Evolutionary conservation across 2,113 vertebrate species (phyloP), one percentile per base, ranked within the genome.

Genomic region (Sardina pilchardus): DNA sequence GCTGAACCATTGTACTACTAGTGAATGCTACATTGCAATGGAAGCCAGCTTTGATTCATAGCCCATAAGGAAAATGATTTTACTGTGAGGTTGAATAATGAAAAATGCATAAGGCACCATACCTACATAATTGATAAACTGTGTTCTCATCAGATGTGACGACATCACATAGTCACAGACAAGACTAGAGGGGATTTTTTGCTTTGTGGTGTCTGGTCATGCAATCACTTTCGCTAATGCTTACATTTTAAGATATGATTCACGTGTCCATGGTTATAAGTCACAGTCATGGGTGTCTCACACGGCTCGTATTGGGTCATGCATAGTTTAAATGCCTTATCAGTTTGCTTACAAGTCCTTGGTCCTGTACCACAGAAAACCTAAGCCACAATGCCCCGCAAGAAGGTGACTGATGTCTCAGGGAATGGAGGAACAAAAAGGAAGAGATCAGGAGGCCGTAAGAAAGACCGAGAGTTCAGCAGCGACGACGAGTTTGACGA

Each of bases 401-500:
- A 95, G 95, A 96, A 96, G 95, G 94, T 94, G 89, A 94, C 94
- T 0, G 95, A 96, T 17, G 92, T 94, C 42, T 93, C 95, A 34
- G 95, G 94, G 84, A 95, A 96, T 0, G 94, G 94, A 14, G 94
- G 94, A 5, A 16, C 93, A 89, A 96, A 96, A 56, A 95, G 93
- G 90, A 96, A 96, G 92, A 90, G 93, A 87, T 88, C 91, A 21
- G 92, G 92, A 0, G 93, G 93, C 1, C 95, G 94, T 47, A 94
- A 93, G 91, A 96, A 95, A 88, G 95, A 96, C 44, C 82, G 94
- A 9, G 95, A 96, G 47, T 96, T 96, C 88, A 96, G 95, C 80
- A 96, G 95, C 16, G 95, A 96, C 0, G 95, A 96, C 0, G 95
- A 96, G 81, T 95, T 96, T 43, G 95, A 96, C 85, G 92, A 93